Evolutionary conservation across 2,797 vertebrate genomes (phyloP).

Genomic region (Loriculus beryllinus): DNA sequence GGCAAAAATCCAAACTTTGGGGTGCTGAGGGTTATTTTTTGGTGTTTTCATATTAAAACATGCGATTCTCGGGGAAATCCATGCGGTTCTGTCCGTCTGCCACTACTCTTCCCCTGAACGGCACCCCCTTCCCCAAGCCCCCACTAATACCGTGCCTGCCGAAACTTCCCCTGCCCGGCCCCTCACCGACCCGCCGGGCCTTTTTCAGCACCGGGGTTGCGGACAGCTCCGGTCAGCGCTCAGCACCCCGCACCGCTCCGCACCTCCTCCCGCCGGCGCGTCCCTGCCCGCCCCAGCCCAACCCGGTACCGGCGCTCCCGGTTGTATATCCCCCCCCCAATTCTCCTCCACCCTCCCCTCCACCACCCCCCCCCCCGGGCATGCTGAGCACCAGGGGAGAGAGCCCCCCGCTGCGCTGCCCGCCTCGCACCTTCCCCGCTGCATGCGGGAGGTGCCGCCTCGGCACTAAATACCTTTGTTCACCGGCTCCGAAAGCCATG

Average conservation of each 20-base stretch:
- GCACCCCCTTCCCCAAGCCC: background rate
- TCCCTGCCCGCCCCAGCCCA: background rate
- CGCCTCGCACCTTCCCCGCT: conserved; percentile 69
- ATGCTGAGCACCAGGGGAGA: conserved; percentile 4
- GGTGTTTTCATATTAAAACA: background rate
- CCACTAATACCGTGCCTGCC: conserved; percentile 25
- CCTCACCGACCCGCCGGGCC: conserved; percentile 8
- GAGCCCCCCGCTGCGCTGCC: conserved; percentile 32
- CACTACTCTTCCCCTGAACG: conserved; percentile 17
- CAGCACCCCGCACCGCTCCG: background rate
- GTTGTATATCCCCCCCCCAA: too few species aligned
- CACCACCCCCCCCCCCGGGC: background rate
- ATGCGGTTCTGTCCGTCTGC: background rate
- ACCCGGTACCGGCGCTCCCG: background rate
- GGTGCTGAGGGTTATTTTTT: background rate
- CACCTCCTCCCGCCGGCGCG: conserved; percentile 16
- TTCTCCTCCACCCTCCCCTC: too few species aligned
- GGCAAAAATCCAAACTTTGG: conserved; percentile 47
- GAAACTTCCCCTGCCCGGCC: conserved; percentile 64
- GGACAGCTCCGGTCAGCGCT: conserved; percentile 11
- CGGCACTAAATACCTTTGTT: conserved; percentile 79
- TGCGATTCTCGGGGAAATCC: background rate
- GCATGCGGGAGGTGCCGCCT: conserved; percentile 64
- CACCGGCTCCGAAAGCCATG: conserved; percentile 74
- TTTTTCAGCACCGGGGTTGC: conserved; percentile 71